Evolutionary conservation across 1,140 invertebrate species (phyloP), one percentile per base, ranked within the genome.

Genomic region (Littorina saxatilis): DNA sequence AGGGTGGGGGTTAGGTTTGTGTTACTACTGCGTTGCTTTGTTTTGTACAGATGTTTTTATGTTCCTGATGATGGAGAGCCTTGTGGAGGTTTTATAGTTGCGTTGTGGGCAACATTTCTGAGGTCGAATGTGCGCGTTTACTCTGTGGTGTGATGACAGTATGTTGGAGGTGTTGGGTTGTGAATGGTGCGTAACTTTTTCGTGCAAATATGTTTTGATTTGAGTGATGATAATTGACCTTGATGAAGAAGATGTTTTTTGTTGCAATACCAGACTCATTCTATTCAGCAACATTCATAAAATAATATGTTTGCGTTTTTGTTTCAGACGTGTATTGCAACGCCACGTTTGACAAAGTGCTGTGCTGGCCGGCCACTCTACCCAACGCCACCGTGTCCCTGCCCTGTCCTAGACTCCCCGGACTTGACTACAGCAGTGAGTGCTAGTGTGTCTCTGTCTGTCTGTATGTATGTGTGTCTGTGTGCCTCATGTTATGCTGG

Each of bases 321-420:
- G 1, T 82, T 86, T 23, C 77, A 86, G 84, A 66, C 63, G 43
- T 86, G 1, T 87, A 85, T 68, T 90, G 86, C 78, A 88, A 88
- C 70, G 87, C 83, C 27, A 90, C 88, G 2, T 90, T 86, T 84
- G 88, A 90, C 66, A 88, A 82, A 23, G 81, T 88, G 23, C 73
- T 90, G 15, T 90, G 88, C 78, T 90, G 88, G 88, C 86, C 87
- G 0, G 82, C 86, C 17, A 84, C 86, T 11, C 79, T 79, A 11
- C 85, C 86, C 1, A 87, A 85, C 63, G 82, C 78, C 0, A 86
- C 83, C n/a, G 75, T 88, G 1, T 66, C 74, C 40, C 81, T 88
- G 50, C 83, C 78, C 27, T 90, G 88, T 72, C 88, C 87, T 2
- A 81, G 83, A 39, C 72, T 87, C 15, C 84, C 81, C 5, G 86